Percentiles rank a stretch among this genome's conserved stretches.
phyloP scores from a whole-genome alignment of 2,113 vertebrate species.

The Eublepharis macularius region DNA sequence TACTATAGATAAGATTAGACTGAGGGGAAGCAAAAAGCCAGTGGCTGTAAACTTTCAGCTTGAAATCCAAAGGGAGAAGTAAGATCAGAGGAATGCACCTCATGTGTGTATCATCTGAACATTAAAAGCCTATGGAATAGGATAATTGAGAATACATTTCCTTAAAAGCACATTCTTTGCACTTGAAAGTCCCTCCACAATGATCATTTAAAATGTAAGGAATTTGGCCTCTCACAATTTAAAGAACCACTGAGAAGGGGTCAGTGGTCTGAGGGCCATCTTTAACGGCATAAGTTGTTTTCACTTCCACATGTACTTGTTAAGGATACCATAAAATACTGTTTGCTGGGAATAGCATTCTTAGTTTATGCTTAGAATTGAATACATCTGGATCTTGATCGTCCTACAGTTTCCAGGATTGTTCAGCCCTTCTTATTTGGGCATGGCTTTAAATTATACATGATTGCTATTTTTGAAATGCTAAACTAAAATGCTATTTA shows the following conservation, averaged over 20 bases:
- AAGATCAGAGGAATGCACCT: too few species aligned
- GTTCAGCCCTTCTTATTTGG: not conserved
- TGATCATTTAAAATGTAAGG: not conserved
- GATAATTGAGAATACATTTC: too few species aligned
- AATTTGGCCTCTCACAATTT: not conserved
- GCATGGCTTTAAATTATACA: constrained; percentile 10
- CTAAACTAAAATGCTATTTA: constrained; percentile 6
- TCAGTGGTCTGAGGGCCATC: not conserved
- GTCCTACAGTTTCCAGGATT: not conserved
- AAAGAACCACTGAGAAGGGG: not conserved
- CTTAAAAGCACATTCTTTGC: too few species aligned
- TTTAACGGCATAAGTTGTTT: not conserved
- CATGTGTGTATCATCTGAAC: too few species aligned
- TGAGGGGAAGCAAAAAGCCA: too few species aligned
- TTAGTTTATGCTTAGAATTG: constrained; percentile 9
- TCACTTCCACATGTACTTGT: not conserved
- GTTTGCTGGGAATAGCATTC: not conserved
- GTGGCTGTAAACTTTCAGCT: too few species aligned
- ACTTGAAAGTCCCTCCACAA: not conserved
- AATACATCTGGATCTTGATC: not conserved
- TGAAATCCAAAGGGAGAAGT: too few species aligned
- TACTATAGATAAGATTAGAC: too few species aligned
- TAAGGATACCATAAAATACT: not conserved
- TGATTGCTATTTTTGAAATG: constrained; percentile 4
- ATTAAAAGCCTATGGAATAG: too few species aligned